Evolutionary conservation across 2,113 vertebrate genomes (phyloP).

Genomic region (Telmatochromis sp.): DNA sequence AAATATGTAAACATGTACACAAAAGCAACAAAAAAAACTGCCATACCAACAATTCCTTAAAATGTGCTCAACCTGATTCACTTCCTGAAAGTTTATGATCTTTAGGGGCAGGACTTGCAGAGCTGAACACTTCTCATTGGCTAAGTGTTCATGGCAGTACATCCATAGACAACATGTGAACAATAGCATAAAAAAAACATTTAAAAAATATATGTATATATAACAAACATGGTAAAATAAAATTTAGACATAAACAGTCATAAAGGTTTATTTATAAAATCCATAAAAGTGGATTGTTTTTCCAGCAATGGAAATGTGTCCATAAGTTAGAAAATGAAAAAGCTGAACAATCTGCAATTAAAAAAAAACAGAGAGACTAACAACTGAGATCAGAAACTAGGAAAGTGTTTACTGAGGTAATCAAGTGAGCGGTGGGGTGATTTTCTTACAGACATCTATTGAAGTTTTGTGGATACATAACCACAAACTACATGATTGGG

Average conservation of each 20-base stretch:
- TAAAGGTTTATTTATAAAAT: not conserved
- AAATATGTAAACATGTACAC: not conserved
- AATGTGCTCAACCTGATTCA: not conserved
- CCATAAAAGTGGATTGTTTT: not conserved
- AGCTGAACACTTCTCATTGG: not conserved
- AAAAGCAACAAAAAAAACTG: not conserved
- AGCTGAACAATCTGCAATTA: not conserved
- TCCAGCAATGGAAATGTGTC: not conserved
- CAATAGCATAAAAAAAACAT: not conserved
- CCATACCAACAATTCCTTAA: not conserved
- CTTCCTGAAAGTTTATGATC: not conserved
- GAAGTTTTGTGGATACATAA: not conserved
- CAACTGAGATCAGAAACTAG: not conserved
- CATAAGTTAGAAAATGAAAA: not conserved
- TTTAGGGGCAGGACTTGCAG: not conserved
- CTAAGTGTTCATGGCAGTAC: not conserved
- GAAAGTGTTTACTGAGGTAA: not conserved
- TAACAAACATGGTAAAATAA: not conserved
- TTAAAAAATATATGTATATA: not conserved
- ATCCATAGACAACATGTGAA: not conserved
- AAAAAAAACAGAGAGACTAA: fast-evolving
- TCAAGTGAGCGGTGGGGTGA: not conserved
- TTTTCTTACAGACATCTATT: not conserved
- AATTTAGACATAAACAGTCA: not conserved
- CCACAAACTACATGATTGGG: not conserved